phyloP scores from a whole-genome alignment of 2,797 vertebrate species.

The Loriculus beryllinus region DNA sequence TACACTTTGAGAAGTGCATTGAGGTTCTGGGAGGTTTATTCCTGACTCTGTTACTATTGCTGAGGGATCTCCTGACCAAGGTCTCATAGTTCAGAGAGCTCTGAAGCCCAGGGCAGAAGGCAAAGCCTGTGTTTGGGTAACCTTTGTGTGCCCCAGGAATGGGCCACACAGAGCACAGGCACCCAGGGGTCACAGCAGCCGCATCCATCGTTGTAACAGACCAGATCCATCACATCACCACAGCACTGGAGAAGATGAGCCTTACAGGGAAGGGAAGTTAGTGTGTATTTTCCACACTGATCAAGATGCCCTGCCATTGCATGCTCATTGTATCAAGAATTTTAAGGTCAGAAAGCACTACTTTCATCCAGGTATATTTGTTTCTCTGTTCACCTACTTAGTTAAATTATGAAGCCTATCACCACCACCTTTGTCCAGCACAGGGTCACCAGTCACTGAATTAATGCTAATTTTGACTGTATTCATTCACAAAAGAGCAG shows the following conservation, averaged over 20 bases:
- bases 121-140: neutral
- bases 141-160: neutral
- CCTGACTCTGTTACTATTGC: neutral
- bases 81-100: rapidly evolving
- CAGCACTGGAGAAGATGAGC: neutral
- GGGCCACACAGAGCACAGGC: rapidly evolving
- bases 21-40: neutral
- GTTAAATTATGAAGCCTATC: neutral
- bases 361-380: neutral
- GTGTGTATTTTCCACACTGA: neutral
- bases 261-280: neutral
- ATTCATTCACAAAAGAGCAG: neutral
- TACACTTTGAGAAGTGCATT: neutral
- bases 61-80: neutral
- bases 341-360: neutral
- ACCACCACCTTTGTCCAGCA: neutral
- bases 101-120: neutral
- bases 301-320: neutral
- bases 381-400: neutral
- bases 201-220: neutral
- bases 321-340: neutral
- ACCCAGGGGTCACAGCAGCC: neutral
- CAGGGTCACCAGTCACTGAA: neutral
- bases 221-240: neutral
- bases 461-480: neutral